These are phyloP conservation scores for Diprion similis DNA, from an alignment of 1,140 invertebrate species.

Conservation along the genomic window DNA sequence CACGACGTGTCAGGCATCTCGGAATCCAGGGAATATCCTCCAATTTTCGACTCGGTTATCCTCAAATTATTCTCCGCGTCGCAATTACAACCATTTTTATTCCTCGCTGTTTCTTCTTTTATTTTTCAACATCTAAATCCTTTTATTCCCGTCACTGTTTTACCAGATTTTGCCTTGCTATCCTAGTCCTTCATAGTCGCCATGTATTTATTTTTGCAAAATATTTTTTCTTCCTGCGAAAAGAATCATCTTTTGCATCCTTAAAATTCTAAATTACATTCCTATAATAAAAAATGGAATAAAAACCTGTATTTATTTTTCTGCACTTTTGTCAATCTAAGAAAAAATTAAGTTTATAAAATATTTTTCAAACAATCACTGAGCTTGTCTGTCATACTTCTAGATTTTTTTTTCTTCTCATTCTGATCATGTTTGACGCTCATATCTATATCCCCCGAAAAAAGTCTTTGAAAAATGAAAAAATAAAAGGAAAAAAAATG, in stretches of 20 bases:
- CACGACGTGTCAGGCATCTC: neutral
- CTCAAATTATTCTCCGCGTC: too few relatives aligned
- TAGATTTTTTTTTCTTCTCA: neutral
- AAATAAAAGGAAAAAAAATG: too few relatives aligned
- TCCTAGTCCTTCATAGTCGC: constrained; percentile 12
- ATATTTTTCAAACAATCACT: neutral
- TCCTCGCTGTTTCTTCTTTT: too few relatives aligned
- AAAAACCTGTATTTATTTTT: neutral
- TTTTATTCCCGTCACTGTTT: too few relatives aligned
- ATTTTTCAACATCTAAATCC: too few relatives aligned
- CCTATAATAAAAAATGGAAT: neutral
- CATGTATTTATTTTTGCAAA: constrained; percentile 9
- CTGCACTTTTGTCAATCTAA: neutral
- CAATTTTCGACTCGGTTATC: too few relatives aligned
- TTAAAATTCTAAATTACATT: neutral
- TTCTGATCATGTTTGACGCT: too few relatives aligned
- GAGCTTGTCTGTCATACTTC: neutral
- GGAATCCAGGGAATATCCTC: neutral
- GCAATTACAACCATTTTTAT: too few relatives aligned
- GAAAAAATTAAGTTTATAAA: neutral
- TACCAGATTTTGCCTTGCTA: too few relatives aligned
- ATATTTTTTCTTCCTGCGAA: too few relatives aligned
- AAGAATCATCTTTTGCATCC: too few relatives aligned
- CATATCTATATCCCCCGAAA: neutral
- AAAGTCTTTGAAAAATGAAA: neutral